Conservation (phyloP, 2,113 vertebrate genomes). For the Callorhinus ursinus region DNA sequence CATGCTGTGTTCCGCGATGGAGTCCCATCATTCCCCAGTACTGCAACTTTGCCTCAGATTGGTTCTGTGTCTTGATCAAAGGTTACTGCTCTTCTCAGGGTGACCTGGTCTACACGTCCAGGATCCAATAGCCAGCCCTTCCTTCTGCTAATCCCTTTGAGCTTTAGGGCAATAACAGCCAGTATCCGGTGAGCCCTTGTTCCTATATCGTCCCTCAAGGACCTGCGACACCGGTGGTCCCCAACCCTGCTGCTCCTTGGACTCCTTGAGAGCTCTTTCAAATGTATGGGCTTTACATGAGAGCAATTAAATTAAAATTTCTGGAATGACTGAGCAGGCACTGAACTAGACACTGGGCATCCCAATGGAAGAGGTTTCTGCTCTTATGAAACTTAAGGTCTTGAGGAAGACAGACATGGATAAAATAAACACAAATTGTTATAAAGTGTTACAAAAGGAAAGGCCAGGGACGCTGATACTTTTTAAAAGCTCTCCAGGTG, state of each 20-base stretch:
- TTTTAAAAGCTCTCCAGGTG: background rate
- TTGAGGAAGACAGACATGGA: background rate
- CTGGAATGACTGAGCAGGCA: background rate
- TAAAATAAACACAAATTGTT: background rate
- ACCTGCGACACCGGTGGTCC: background rate
- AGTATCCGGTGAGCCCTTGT: background rate
- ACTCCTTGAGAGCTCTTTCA: background rate
- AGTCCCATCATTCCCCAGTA: background rate
- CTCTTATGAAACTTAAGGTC: background rate
- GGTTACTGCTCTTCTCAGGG: background rate
- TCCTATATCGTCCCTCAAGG: background rate
- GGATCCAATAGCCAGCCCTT: background rate
- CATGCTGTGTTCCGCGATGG: background rate
- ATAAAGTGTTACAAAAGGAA: background rate
- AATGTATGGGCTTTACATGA: background rate
- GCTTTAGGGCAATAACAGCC: background rate
- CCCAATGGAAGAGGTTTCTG: background rate
- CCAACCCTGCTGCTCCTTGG: background rate
- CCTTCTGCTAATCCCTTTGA: background rate
- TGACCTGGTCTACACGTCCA: background rate
- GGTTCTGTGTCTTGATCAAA: background rate
- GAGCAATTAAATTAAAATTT: background rate
- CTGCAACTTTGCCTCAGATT: background rate
- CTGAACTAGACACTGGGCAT: background rate
- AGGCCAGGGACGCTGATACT: background rate